A percentile compares a stretch with the other conserved stretches of the same genome.
phyloP scores from a whole-genome alignment of 2,888 invertebrate genomes.

The Brassicogethes aeneus region DNA sequence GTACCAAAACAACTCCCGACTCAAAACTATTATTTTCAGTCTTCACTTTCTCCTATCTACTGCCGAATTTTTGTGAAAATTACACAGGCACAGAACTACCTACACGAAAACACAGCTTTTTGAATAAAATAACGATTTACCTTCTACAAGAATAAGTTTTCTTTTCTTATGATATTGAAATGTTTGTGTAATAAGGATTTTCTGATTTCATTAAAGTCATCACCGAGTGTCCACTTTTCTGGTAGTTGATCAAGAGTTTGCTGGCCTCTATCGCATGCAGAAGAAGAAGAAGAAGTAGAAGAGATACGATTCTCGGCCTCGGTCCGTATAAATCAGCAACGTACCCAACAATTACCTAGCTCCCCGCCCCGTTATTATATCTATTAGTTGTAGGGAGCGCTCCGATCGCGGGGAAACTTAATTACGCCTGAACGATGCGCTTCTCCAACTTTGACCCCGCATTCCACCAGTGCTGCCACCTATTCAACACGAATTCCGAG shows the following conservation, averaged over 20 bases:
- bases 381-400: slow-evolving; percentile 42
- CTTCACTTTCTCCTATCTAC: slow-evolving; percentile 19
- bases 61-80: neutral
- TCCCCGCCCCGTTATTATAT: slow-evolving; percentile 43
- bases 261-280: neutral
- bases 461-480: slow-evolving; percentile 38
- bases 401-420: slow-evolving; percentile 39
- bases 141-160: no score
- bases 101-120: no score
- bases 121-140: no score
- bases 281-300: neutral
- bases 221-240: no score
- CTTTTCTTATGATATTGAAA: no score
- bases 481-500: slow-evolving; percentile 29
- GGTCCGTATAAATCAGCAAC: slow-evolving; percentile 38
- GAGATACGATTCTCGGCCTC: slow-evolving; percentile 4
- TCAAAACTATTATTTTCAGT: slow-evolving; percentile 14
- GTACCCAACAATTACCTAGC: slow-evolving; percentile 40
- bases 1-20: slow-evolving; percentile 18
- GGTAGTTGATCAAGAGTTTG: neutral
- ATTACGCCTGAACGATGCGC: slow-evolving; percentile 39
- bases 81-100: no score
- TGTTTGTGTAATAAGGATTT: no score
- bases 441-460: slow-evolving; percentile 40
- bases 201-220: no score